Base-by-base conservation (phyloP, 2,113 vertebrate genomes). In the Chaetops frenatus region DNA sequence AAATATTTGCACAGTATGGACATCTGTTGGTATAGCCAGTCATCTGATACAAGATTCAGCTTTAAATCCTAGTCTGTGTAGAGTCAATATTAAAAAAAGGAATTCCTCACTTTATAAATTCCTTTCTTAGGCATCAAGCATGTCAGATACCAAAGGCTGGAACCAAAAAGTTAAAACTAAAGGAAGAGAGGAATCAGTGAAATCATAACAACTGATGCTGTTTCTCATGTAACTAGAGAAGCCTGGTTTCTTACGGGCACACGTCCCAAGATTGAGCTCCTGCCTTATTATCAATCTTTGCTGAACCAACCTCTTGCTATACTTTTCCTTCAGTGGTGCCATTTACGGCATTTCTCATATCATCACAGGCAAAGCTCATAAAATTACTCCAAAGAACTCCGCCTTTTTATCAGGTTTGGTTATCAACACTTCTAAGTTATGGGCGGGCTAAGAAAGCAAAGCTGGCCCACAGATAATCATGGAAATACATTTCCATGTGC, bases 1-100 rank as follows among this genome's bases (percentile, higher is more conserved):
- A 96, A 96, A 97, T 96, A 97, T 97, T 96, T 96, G 81, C 85
- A 94, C 85, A 88, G 82, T 86, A 96, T 73, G 85, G 92, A 94
- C 93, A 97, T 95, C 94, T 96, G 93, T 90, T 94, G 74, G 78
- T 76, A 90, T 24, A 96, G 85, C 58, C 81, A 94, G 62, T 82
- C 79, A 93, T 93, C n/a, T 88, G 67, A 92, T 70, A 64, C 35
- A 74, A 79, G 51, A 96, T 73, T 86, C 51, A 62, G 56, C 54
- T 83, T 93, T 84, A 96, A 90, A 94, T 70, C 71, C 78, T 51
- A 70, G 54, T 60, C 80, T 90, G 54, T 7, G 31, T 24, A 77
- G 36, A 95, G 28, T 70, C 82, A 77, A 33, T 77, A 93, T 69
- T 72, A 85, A 79, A 88, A 92, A 67, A 78, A 58, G 8, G 29